phyloP scores from a whole-genome alignment of 1,140 invertebrate species.

The Neodiprion lecontei region DNA sequence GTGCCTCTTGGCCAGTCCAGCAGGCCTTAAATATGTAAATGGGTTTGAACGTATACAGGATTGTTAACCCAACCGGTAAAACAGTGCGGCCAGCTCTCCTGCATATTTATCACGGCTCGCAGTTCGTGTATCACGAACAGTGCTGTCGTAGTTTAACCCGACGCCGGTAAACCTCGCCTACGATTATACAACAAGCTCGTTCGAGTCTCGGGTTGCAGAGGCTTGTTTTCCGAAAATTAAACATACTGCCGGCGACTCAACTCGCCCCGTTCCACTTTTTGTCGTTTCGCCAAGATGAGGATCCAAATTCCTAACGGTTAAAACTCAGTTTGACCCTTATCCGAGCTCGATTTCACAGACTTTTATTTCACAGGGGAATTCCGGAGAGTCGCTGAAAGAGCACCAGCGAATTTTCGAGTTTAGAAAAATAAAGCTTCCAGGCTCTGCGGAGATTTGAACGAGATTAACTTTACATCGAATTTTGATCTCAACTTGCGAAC shows the following conservation, averaged over 20 bases:
- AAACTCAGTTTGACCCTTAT: no score
- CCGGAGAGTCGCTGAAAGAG: no score
- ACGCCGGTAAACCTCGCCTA: neutral
- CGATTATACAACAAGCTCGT: neutral
- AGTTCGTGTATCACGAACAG: neutral
- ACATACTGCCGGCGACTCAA: neutral
- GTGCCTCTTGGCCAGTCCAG: no score
- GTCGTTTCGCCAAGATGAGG: no score
- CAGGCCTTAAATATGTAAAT: neutral
- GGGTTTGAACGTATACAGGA: neutral
- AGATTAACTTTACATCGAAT: no score
- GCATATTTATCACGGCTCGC: neutral
- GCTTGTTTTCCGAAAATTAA: neutral
- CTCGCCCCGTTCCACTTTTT: neutral
- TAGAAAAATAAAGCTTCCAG: no score
- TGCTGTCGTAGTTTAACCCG: neutral
- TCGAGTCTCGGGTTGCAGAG: neutral
- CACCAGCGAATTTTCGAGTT: no score
- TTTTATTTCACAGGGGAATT: no score
- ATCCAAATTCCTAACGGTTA: no score
- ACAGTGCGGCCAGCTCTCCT: neutral
- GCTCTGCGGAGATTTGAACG: no score
- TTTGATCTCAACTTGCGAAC: no score
- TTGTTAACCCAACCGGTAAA: slow-evolving; percentile 4
- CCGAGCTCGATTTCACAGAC: no score